Conservation (phyloP, 1,140 invertebrate genomes). For the Cydia amplana region DNA sequence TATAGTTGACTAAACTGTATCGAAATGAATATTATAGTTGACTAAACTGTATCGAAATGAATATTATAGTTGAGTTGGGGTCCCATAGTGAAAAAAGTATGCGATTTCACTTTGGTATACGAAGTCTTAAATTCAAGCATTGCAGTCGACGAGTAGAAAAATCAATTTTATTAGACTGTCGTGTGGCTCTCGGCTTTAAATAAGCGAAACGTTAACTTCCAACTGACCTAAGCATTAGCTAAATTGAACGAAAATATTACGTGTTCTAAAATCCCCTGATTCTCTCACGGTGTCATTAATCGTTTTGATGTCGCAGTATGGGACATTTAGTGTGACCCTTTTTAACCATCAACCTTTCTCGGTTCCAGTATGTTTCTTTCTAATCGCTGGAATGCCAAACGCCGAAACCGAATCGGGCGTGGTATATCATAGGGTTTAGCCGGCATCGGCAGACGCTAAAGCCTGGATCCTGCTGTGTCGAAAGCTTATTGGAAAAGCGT, state of each 20-base stretch:
- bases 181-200: neutral
- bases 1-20: no score
- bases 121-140: no score
- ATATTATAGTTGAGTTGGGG: no score
- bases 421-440: conserved; percentile 40
- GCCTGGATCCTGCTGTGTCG: neutral
- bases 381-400: conserved; percentile 65
- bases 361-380: conserved; percentile 55
- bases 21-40: no score
- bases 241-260: conserved; percentile 72
- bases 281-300: conserved; percentile 69
- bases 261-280: conserved; percentile 59
- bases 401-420: conserved; percentile 48
- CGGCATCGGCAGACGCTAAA: neutral
- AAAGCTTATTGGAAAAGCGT: conserved; percentile 10
- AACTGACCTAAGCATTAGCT: conserved; percentile 59
- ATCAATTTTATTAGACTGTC: neutral
- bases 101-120: no score
- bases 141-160: no score
- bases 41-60: no score
- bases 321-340: conserved; percentile 79
- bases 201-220: conserved; percentile 49
- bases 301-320: conserved; percentile 77
- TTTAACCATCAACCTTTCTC: conserved; percentile 62
- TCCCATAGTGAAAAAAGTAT: no score